These are phyloP conservation scores for Papilio xuthus DNA, from an alignment of 1,140 invertebrate genomes.

Conservation along the genomic window DNA sequence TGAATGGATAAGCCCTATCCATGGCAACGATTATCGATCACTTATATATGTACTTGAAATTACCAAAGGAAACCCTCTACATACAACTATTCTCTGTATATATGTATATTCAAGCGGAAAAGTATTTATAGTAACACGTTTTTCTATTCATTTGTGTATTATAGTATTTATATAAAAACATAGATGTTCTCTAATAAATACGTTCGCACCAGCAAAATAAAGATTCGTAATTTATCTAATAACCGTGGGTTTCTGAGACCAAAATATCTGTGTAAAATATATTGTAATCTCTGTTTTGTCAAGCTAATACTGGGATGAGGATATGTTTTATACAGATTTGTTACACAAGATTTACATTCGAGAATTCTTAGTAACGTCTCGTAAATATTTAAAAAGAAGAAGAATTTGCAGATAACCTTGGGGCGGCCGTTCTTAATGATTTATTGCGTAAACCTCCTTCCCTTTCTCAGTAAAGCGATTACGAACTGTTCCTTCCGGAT, in stretches of 20 bases:
- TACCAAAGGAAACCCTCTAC: background rate
- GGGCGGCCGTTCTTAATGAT: slow-evolving; percentile 16
- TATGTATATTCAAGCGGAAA: background rate
- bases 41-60: slow-evolving; percentile 1
- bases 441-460: slow-evolving; percentile 22
- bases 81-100: background rate
- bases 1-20: slow-evolving; percentile 7
- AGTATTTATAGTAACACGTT: background rate
- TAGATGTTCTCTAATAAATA: background rate
- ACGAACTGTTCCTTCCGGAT: slow-evolving; percentile 35
- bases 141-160: background rate
- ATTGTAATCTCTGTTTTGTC: too few species aligned
- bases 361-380: slow-evolving; percentile 6
- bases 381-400: slow-evolving; percentile 30
- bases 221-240: background rate
- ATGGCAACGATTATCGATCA: slow-evolving; percentile 11
- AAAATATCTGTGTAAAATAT: too few species aligned
- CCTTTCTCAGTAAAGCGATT: slow-evolving; percentile 13
- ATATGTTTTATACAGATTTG: too few species aligned
- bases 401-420: slow-evolving; percentile 22
- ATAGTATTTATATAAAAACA: too few species aligned
- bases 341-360: background rate
- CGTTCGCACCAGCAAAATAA: background rate
- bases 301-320: too few species aligned
- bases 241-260: too few species aligned